phyloP scores from a whole-genome alignment of 1,140 invertebrate genomes.

The Achatina immaculata region DNA sequence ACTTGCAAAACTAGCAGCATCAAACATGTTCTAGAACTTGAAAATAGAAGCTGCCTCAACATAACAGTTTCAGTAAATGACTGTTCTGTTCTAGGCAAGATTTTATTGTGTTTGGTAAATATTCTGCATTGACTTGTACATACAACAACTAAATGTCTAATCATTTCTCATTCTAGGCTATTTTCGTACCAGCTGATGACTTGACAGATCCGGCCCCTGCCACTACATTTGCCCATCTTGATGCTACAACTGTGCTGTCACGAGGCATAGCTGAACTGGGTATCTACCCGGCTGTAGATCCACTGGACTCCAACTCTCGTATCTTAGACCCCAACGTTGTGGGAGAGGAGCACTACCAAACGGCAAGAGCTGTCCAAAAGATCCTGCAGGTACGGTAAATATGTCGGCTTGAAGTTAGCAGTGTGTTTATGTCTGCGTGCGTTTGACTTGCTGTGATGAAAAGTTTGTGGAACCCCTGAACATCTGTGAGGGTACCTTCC shows the following conservation, averaged over 20 bases:
- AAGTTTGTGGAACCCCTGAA: neutral
- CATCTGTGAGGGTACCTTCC: slow-evolving; percentile 23
- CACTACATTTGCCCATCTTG: slow-evolving; percentile 98
- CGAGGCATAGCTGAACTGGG: slow-evolving; percentile 95
- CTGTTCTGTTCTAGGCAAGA: no score
- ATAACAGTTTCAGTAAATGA: no score
- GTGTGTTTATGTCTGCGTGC: no score
- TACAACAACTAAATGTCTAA: no score
- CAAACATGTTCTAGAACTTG: no score
- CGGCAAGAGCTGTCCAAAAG: slow-evolving; percentile 97
- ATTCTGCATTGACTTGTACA: no score
- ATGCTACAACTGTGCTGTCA: slow-evolving; percentile 97
- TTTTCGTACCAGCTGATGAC: slow-evolving; percentile 98
- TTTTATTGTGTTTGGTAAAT: no score
- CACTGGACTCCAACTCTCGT: slow-evolving; percentile 97
- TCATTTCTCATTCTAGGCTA: no score
- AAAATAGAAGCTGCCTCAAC: no score
- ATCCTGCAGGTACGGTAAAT: slow-evolving; percentile 84
- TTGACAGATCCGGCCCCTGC: slow-evolving; percentile 99
- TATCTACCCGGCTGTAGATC: slow-evolving; percentile 99
- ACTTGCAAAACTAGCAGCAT: no score
- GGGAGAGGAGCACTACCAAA: slow-evolving; percentile 93
- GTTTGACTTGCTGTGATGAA: neutral
- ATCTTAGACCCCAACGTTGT: slow-evolving; percentile 99
- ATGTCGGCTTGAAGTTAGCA: no score